These are phyloP conservation scores for Andricus grossulariae DNA, from an alignment of 1,140 invertebrate genomes.

Conservation along the genomic window DNA sequence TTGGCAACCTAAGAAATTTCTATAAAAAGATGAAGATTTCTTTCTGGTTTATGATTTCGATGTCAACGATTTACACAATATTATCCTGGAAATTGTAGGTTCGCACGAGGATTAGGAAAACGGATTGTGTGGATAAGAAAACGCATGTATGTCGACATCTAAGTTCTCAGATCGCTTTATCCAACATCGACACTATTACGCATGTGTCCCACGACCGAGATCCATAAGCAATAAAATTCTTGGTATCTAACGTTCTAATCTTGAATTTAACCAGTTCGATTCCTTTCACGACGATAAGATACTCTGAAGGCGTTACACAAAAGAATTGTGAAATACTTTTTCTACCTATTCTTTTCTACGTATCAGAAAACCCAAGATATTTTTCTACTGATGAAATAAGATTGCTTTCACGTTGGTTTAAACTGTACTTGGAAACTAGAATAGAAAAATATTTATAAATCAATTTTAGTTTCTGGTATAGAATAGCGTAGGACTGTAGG, in stretches of 20 bases:
- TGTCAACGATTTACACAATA: conserved; percentile 7
- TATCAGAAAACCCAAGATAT: too few relatives aligned
- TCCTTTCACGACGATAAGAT: not conserved
- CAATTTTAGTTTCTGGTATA: too few relatives aligned
- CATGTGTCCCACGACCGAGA: conserved; percentile 1
- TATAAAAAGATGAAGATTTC: not conserved
- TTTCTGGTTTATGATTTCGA: not conserved
- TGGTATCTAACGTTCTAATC: not conserved
- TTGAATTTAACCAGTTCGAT: not conserved
- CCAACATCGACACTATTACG: not conserved
- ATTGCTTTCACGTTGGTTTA: too few relatives aligned
- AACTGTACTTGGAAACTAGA: too few relatives aligned
- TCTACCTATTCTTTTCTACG: too few relatives aligned
- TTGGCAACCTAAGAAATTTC: not conserved
- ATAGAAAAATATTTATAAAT: too few relatives aligned
- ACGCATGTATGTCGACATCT: not conserved
- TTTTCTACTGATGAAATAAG: too few relatives aligned
- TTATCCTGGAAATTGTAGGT: conserved; percentile 18
- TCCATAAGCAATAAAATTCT: conserved; percentile 6
- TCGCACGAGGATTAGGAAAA: conserved; percentile 2
- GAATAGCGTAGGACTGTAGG: too few relatives aligned
- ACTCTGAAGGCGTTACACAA: too few relatives aligned
- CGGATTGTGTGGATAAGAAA: conserved; percentile 7
- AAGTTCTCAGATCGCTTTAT: conserved; percentile 7
- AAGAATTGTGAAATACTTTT: too few relatives aligned